These are phyloP conservation scores for Percopsis omiscomaycus DNA, from an alignment of 2,797 vertebrate species.

Conservation along the genomic window DNA sequence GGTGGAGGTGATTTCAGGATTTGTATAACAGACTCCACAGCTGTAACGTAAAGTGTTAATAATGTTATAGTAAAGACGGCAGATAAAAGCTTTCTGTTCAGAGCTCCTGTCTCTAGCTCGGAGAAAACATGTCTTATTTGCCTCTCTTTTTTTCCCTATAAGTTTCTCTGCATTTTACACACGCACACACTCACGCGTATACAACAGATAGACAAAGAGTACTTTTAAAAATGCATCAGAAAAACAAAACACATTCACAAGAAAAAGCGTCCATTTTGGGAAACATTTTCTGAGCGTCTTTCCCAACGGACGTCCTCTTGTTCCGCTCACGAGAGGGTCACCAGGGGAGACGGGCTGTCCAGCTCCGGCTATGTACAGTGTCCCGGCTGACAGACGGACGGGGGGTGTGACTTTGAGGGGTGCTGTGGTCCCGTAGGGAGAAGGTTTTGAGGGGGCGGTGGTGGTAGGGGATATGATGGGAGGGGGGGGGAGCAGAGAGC, in stretches of 20 bases:
- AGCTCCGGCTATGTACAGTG: no score
- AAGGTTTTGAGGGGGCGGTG: background rate
- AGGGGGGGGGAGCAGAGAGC: background rate
- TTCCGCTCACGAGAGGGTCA: no score
- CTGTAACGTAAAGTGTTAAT: constrained; percentile 6
- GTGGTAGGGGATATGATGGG: background rate
- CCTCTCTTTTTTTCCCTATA: constrained; percentile 35
- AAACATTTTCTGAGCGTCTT: no score
- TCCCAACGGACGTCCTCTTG: no score
- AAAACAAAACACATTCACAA: no score
- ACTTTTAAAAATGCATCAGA: no score
- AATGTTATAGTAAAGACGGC: constrained; percentile 14
- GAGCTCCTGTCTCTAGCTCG: constrained; percentile 17
- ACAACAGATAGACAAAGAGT: background rate
- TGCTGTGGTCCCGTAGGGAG: background rate
- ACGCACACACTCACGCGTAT: background rate
- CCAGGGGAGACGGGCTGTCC: no score
- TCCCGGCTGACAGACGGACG: no score
- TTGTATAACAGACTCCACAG: constrained; percentile 13
- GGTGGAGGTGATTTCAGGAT: background rate
- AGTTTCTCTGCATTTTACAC: constrained; percentile 1
- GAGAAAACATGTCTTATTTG: constrained; percentile 10
- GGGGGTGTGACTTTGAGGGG: background rate
- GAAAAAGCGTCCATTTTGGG: no score
- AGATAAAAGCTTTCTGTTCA: constrained; percentile 19